Conservation (phyloP, 2,113 vertebrate species). For the Pipa parva region DNA sequence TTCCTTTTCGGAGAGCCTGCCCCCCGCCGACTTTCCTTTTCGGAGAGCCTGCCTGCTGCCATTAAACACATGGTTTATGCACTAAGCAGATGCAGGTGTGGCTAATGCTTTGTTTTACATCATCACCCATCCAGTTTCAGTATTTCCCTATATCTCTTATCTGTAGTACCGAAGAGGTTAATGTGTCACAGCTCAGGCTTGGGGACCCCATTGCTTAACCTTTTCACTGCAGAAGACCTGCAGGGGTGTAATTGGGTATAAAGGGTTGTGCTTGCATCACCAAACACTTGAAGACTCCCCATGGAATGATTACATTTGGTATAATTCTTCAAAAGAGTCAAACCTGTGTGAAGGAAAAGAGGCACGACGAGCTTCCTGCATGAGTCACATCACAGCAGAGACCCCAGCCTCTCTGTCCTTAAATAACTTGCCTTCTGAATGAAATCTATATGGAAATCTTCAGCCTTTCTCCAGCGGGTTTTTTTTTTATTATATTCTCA, state of each 20-base stretch:
- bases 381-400: conserved; percentile 1
- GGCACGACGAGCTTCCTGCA: background rate
- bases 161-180: background rate
- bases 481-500: conserved; percentile 40
- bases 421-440: conserved; percentile 4
- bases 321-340: conserved; percentile 32
- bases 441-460: conserved; percentile 11
- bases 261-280: background rate
- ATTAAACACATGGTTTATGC: too few species aligned
- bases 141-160: background rate
- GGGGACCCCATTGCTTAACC: background rate
- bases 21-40: too few species aligned
- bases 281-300: background rate
- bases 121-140: too few species aligned
- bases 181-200: background rate
- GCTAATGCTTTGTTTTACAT: background rate
- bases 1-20: too few species aligned
- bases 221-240: background rate
- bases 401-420: conserved; percentile 17
- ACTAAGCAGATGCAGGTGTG: too few species aligned
- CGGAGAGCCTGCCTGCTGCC: too few species aligned
- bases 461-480: background rate
- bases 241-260: conserved; percentile 11
- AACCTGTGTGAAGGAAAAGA: conserved; percentile 1
- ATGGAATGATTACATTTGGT: conserved; percentile 14